Evolutionary conservation across 1,140 invertebrate genomes (phyloP), one percentile per base, ranked within the genome.

Genomic region (Mizuhopecten yessoensis): DNA sequence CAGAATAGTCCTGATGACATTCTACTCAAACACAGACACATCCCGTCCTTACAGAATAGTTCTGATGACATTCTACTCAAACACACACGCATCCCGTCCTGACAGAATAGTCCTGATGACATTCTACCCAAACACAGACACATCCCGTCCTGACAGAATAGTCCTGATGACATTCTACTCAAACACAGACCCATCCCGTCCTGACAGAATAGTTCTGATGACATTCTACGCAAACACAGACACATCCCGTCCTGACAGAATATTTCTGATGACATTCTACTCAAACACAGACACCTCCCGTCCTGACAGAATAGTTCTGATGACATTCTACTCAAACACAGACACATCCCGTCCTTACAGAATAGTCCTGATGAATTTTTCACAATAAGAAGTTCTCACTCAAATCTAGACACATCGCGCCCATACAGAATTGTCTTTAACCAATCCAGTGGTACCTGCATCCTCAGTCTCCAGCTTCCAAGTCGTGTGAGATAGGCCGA

Each of bases 371-470:
- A 75, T 75, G 23, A n/a, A 23, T 29, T 75, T 75, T n/a, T 7
- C n/a, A 20, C 10, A 49, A 49, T 15, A 29, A 29, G 23, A 75
- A 29, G 29, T 29, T 17, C 57, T 94, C 92, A 96, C 34, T 95
- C 93, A 92, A 96, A 93, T 93, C 95, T 92, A 10, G 96, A 96
- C 15, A 95, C 96, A 92, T 97, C 96, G 86, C 96, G 93, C 13
- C 96, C 96, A 95, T 96, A 97, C 33, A 97, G 88, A 23, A 96
- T 88, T 5, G 96, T 97, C 90, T 97, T 97, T 0, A 95, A 92
- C 96, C 96, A 97, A 91, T 97, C 96, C 13, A 97, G 89, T 2
- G 96, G 96, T 23, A 97, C 96, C 92, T 97, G 96, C 96, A 97
- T 96, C 89, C 96, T 94, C 11, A 97, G 91, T 88, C 96, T 90